Evolutionary conservation across 2,888 invertebrate species (phyloP), one percentile per base, ranked within the genome.

Genomic region (Meandrusa payeni): DNA sequence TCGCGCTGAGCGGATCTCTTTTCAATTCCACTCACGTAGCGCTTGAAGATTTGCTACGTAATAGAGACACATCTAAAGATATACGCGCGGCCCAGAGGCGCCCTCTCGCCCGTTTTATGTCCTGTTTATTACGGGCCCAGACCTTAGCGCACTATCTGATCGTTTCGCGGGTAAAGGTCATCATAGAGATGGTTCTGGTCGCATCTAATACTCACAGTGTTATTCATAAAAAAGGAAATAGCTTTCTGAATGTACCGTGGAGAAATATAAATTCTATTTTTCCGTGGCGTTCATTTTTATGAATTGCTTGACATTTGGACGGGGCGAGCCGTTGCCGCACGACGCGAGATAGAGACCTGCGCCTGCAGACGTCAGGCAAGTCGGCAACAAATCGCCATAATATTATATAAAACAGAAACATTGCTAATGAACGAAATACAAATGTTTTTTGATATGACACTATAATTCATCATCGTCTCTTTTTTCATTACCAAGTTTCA

Each of bases 91-190:
- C 24, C 29, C 24, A 12, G 24, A 5, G 19, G 31, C 37, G 9
- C 37, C 32, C 41, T 32, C 46, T 32, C 46, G 31, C 31, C 42
- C 42, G 41, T 41, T 59, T 77, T 75, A 78, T 72, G 64, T 69
- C 64, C 74, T 78, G 80, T 78, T 78, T 77, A 79, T 70, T 62
- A 68, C 61, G 50, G 55, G 59, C 65, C 64, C 51, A 60, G 53
- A 50, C 50, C 54, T 57, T 57, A 51, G 59, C 54, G 53, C 54
- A 59, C 62, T 70, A 72, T 75, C 74, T 64, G 72, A 76, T 70
- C 69, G 19, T 47, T 40, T 26, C 33, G 43, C 39, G 50, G 40
- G 49, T 46, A 47, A 44, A 50, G 44, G 41, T 42, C 48, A 46
- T 50, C 45, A 41, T 41, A 31, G 43, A 23, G 29, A 46, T 31